Evolutionary conservation across 2,888 invertebrate species (phyloP).

Genomic region (Pedicia rivosa): DNA sequence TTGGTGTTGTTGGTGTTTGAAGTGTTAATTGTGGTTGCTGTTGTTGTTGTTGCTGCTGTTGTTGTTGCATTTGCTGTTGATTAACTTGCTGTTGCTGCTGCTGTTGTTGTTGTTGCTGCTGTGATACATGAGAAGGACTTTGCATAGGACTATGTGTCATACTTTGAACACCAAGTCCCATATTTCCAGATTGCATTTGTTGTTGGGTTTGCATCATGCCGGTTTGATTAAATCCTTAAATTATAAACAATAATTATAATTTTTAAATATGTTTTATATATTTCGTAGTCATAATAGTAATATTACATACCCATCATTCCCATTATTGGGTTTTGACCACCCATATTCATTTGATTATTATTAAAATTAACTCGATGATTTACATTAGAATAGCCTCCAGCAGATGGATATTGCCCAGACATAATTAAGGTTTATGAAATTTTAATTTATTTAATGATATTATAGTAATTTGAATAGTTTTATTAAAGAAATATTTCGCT

Average conservation of each 20-base stretch:
- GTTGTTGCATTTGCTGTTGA: conserved; percentile 14
- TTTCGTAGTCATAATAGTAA: background rate
- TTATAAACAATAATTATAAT: background rate
- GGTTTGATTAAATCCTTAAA: conserved; percentile 12
- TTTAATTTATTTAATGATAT: no score
- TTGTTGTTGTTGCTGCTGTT: conserved; percentile 11
- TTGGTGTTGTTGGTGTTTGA: conserved; percentile 9
- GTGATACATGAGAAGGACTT: conserved; percentile 13
- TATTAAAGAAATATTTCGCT: no score
- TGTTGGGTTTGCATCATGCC: conserved; percentile 13
- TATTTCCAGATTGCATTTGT: conserved; percentile 12
- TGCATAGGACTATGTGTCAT: conserved; percentile 14
- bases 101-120: conserved; percentile 10
- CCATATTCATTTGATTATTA: conserved; percentile 16
- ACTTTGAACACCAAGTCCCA: conserved; percentile 15
- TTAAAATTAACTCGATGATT: conserved; percentile 20
- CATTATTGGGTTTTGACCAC: conserved; percentile 13
- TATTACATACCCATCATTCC: conserved; percentile 13
- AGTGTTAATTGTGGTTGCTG: conserved; percentile 9
- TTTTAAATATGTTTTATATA: background rate
- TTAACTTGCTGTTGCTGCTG: conserved; percentile 11
- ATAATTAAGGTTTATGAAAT: conserved; percentile 11
- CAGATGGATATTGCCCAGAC: conserved; percentile 22
- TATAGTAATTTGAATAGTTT: no score
- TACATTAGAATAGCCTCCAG: conserved; percentile 17